Percentiles rank a stretch among this genome's conserved stretches.
These are phyloP conservation scores for Psettodes erumei DNA, from an alignment of 2,113 vertebrate species.

Conservation along the genomic window DNA sequence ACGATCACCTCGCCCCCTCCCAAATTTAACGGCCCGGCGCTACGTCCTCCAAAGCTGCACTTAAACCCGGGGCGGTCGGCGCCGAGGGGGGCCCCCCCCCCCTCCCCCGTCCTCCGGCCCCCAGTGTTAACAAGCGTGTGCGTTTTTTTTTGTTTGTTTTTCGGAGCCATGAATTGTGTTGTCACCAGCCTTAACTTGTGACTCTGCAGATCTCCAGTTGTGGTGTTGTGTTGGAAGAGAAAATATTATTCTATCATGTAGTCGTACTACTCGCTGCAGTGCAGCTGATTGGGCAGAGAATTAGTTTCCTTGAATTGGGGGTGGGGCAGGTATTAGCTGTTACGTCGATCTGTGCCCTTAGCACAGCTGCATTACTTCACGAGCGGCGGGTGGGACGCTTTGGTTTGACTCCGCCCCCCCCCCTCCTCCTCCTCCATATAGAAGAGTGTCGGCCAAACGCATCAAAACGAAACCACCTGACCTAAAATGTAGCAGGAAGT, in stretches of 20 bases:
- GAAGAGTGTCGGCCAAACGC: constrained; percentile 46
- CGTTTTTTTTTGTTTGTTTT: too few relatives aligned
- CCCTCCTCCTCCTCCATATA: neutral
- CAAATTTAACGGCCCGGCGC: constrained; percentile 56
- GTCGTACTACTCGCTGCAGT: constrained; percentile 82
- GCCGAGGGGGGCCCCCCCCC: too few relatives aligned
- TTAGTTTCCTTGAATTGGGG: too few relatives aligned
- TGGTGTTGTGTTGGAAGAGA: constrained; percentile 52
- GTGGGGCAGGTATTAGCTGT: constrained; percentile 69
- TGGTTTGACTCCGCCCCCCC: neutral
- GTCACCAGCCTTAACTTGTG: constrained; percentile 82
- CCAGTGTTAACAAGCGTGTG: constrained; percentile 74
- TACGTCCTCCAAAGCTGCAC: constrained; percentile 62
- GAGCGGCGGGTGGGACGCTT: constrained; percentile 34
- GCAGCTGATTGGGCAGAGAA: constrained; percentile 79
- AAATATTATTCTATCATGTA: constrained; percentile 74
- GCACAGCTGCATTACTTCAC: constrained; percentile 71
- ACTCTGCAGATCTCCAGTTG: constrained; percentile 59
- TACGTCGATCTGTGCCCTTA: constrained; percentile 78
- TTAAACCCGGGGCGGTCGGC: constrained; percentile 37
- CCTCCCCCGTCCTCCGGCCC: constrained; percentile 53
- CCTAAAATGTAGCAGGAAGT: constrained; percentile 77
- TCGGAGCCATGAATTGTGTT: constrained; percentile 65
- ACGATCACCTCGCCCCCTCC: constrained; percentile 53
- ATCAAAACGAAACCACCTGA: constrained; percentile 63